Conservation (phyloP, 2,113 vertebrate genomes). For the Tragelaphus imberbis region DNA sequence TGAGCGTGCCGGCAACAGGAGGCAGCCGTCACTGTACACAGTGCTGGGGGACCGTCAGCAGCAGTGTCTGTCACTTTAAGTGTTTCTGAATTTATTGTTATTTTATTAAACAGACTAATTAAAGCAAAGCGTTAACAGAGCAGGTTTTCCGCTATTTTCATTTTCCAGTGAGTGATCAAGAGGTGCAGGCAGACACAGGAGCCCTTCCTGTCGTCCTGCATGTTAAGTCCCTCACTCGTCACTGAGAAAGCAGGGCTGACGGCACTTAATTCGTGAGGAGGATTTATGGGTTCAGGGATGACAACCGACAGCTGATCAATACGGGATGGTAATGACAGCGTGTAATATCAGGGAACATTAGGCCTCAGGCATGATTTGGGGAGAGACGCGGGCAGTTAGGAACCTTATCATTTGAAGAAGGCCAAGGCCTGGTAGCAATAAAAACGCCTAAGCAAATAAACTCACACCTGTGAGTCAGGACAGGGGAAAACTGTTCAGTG, state of each 20-base stretch:
- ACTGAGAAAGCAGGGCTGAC: constrained; percentile 54
- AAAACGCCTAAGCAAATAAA: constrained; percentile 70
- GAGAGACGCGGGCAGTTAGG: constrained; percentile 65
- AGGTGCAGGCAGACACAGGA: not conserved
- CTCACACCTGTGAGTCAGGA: constrained; percentile 53
- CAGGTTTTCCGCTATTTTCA: not conserved
- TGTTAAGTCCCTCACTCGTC: constrained; percentile 56
- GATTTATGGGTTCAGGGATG: constrained; percentile 76
- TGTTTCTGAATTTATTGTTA: constrained; percentile 6
- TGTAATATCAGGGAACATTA: constrained; percentile 77
- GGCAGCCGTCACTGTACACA: not conserved
- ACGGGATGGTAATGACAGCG: constrained; percentile 75
- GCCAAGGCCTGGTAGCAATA: constrained; percentile 64
- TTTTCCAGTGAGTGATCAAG: not conserved
- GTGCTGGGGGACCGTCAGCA: constrained; percentile 32
- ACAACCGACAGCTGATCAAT: constrained; percentile 76
- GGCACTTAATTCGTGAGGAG: constrained; percentile 69
- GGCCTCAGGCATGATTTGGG: constrained; percentile 68
- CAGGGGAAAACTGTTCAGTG: not conserved
- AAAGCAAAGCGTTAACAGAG: constrained; percentile 23
- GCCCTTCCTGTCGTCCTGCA: constrained; percentile 12
- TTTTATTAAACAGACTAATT: constrained; percentile 41
- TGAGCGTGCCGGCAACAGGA: accelerated
- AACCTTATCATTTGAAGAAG: constrained; percentile 60
- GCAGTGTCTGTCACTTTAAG: not conserved